These are phyloP conservation scores for Autographa pulchrina DNA, from an alignment of 2,888 invertebrate species.

Conservation along the genomic window DNA sequence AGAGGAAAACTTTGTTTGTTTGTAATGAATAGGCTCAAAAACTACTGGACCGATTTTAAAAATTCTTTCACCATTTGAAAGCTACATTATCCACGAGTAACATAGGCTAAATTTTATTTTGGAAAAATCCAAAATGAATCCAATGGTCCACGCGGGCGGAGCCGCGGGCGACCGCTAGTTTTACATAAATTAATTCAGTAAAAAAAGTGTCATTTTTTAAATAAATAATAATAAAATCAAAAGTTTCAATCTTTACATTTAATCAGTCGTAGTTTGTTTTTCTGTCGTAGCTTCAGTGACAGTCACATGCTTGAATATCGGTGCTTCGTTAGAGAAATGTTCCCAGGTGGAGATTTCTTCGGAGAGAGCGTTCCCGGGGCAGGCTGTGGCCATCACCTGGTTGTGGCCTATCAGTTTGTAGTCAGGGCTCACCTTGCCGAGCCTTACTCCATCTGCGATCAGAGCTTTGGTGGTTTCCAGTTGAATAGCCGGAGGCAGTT, in stretches of 20 bases:
- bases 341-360: conserved; percentile 91
- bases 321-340: conserved; percentile 73
- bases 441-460: conserved; percentile 88
- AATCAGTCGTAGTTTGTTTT: not conserved
- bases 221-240: not conserved
- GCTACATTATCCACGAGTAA: no score
- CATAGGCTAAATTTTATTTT: no score
- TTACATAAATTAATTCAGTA: not conserved
- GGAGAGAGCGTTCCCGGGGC: conserved; percentile 91
- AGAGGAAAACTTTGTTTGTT: no score
- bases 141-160: no score
- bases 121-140: no score
- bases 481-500: conserved; percentile 89
- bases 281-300: not conserved
- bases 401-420: conserved; percentile 91
- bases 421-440: conserved; percentile 87
- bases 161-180: no score
- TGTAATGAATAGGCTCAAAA: no score
- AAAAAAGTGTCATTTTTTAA: not conserved
- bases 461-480: conserved; percentile 88
- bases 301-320: conserved; percentile 21
- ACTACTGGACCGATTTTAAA: no score
- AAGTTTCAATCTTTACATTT: no score
- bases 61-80: no score
- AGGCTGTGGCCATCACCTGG: conserved; percentile 88